phyloP scores from a whole-genome alignment of 2,797 vertebrate genomes.

The Momotus momota region DNA sequence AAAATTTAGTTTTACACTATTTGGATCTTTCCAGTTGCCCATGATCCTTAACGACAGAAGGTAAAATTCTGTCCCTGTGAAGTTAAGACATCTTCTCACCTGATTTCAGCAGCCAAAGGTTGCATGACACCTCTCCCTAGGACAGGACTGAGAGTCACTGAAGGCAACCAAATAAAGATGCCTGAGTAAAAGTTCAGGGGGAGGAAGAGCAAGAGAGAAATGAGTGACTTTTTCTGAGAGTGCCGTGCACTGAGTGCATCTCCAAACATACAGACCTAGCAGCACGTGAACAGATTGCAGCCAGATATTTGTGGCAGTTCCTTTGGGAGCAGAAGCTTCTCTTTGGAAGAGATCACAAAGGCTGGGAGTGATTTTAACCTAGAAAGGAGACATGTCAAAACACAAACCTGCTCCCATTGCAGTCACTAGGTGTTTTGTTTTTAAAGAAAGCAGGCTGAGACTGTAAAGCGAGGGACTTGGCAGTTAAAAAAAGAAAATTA shows the following conservation, averaged over 20 bases:
- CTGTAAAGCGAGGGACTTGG: neutral
- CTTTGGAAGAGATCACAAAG: conserved; percentile 26
- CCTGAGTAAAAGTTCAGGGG: neutral
- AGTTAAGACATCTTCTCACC: neutral
- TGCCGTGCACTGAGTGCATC: neutral
- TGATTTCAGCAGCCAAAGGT: neutral
- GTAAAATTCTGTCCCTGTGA: neutral
- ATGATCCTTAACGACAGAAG: neutral
- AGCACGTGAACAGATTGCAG: neutral
- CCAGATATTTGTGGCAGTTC: conserved; percentile 16
- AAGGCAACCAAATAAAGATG: neutral
- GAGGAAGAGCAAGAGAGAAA: neutral
- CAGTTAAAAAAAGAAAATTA: conserved; percentile 10
- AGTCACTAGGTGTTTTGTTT: conserved; percentile 1
- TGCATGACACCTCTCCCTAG: neutral
- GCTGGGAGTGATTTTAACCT: conserved; percentile 12
- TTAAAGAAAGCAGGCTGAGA: neutral
- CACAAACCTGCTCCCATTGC: neutral
- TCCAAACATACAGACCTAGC: neutral
- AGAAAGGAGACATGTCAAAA: neutral
- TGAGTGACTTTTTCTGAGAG: neutral
- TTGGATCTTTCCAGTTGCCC: neutral
- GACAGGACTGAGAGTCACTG: neutral
- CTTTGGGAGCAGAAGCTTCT: conserved; percentile 25
- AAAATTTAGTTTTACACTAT: neutral